phyloP scores from a whole-genome alignment of 2,797 vertebrate genomes.

The Arctocebus calabarensis region DNA sequence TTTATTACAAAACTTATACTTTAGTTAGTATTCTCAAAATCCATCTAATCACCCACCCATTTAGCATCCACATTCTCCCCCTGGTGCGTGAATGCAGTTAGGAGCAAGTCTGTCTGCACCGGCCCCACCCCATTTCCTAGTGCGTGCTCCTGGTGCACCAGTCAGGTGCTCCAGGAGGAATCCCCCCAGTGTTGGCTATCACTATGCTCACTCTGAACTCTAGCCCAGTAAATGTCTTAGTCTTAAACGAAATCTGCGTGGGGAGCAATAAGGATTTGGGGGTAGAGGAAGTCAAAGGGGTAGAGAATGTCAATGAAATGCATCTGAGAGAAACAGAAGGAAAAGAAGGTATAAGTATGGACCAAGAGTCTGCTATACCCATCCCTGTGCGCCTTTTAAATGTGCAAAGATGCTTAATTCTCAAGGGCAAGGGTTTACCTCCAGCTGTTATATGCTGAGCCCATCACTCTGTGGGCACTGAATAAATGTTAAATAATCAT shows the following conservation, averaged over 20 bases:
- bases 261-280: background rate
- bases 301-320: background rate
- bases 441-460: slow-evolving; percentile 19
- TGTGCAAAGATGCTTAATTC: background rate
- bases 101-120: background rate
- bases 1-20: background rate
- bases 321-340: background rate
- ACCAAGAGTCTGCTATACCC: background rate
- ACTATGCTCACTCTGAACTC: background rate
- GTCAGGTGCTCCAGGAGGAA: background rate
- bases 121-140: too few relatives aligned
- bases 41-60: too few relatives aligned
- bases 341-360: background rate
- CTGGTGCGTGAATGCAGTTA: too few relatives aligned
- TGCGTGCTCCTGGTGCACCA: too few relatives aligned
- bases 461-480: background rate
- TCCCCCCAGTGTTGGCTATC: fast-evolving
- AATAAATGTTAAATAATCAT: slow-evolving; percentile 62
- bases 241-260: background rate
- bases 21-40: background rate
- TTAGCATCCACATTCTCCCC: background rate
- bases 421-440: slow-evolving; percentile 56
- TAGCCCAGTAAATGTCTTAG: background rate
- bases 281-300: background rate
- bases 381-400: background rate